These are phyloP conservation scores for Ceratosolen solmsi DNA, from an alignment of 1,140 invertebrate genomes.

Conservation along the genomic window DNA sequence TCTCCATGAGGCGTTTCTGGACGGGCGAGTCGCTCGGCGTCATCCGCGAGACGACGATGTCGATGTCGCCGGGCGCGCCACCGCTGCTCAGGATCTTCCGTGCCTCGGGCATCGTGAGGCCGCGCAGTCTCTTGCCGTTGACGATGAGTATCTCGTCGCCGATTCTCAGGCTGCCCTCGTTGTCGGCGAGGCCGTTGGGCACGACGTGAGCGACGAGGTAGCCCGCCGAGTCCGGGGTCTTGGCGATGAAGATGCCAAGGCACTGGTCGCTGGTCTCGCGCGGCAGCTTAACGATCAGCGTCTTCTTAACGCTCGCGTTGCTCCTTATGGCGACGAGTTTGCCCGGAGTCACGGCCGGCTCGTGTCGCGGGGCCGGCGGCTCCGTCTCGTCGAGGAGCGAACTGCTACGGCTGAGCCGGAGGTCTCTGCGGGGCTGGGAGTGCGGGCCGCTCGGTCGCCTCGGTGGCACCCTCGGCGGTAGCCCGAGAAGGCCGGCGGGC, in stretches of 20 bases:
- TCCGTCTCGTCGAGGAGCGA: slow-evolving; percentile 48
- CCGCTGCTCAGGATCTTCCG: slow-evolving; percentile 79
- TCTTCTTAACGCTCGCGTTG: slow-evolving; percentile 71
- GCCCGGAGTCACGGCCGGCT: background rate
- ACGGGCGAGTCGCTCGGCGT: slow-evolving; percentile 55
- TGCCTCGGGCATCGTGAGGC: slow-evolving; percentile 84
- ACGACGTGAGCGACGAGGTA: slow-evolving; percentile 90
- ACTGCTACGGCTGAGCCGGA: slow-evolving; percentile 57
- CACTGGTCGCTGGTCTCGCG: slow-evolving; percentile 80
- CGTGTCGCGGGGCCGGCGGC: background rate
- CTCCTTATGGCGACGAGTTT: slow-evolving; percentile 63
- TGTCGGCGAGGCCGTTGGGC: slow-evolving; percentile 83
- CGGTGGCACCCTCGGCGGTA: slow-evolving; percentile 63
- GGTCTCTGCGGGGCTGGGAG: slow-evolving; percentile 53
- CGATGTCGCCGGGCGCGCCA: slow-evolving; percentile 78
- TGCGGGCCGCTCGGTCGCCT: slow-evolving; percentile 52
- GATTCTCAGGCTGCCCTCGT: slow-evolving; percentile 82
- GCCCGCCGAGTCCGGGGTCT: slow-evolving; percentile 82
- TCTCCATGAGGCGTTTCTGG: slow-evolving; percentile 76
- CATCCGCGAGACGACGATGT: slow-evolving; percentile 80
- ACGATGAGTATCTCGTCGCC: slow-evolving; percentile 90
- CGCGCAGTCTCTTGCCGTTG: slow-evolving; percentile 83
- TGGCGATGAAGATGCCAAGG: slow-evolving; percentile 89
- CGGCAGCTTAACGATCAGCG: slow-evolving; percentile 80
- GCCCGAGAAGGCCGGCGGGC: slow-evolving; percentile 66